Percentiles rank a stretch among this genome's conserved stretches.
Conservation (phyloP, 2,888 invertebrate species). For the Notodonta ziczac region DNA sequence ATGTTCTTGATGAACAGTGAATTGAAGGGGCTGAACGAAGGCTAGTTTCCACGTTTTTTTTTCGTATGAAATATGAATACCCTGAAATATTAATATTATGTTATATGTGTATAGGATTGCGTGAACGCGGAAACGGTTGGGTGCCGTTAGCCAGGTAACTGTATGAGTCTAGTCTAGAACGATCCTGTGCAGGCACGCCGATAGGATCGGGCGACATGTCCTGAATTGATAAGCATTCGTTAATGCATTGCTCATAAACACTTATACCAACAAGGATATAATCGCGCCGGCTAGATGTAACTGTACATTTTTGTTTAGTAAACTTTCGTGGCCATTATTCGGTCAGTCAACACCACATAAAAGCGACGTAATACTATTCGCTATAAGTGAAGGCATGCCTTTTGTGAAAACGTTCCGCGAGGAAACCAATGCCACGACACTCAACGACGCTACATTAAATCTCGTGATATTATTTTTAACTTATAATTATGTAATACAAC, state of each 20-base stretch:
- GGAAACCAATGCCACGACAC: too few species aligned
- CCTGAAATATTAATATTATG: slow-evolving; percentile 37
- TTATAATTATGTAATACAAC: neutral
- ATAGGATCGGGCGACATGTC: slow-evolving; percentile 72
- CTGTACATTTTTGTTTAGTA: neutral
- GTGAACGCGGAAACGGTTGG: slow-evolving; percentile 74
- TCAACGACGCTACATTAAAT: too few species aligned
- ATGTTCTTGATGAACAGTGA: neutral
- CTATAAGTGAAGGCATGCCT: too few species aligned
- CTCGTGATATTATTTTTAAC: too few species aligned
- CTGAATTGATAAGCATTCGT: slow-evolving; percentile 66
- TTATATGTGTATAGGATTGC: slow-evolving; percentile 62
- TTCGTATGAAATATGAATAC: slow-evolving; percentile 9
- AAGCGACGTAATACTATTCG: too few species aligned
- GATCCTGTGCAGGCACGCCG: slow-evolving; percentile 68
- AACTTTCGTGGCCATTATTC: too few species aligned
- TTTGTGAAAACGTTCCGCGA: too few species aligned
- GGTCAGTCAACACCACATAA: too few species aligned
- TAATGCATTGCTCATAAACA: slow-evolving; percentile 7
- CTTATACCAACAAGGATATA: neutral
- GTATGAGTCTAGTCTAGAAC: slow-evolving; percentile 78
- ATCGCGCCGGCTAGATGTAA: slow-evolving; percentile 1
- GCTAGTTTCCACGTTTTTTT: neutral
- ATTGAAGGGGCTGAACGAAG: neutral
- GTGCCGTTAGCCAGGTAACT: slow-evolving; percentile 77